These are phyloP conservation scores for Ailuropoda melanoleuca DNA, from an alignment of 2,113 vertebrate species.

Conservation along the genomic window DNA sequence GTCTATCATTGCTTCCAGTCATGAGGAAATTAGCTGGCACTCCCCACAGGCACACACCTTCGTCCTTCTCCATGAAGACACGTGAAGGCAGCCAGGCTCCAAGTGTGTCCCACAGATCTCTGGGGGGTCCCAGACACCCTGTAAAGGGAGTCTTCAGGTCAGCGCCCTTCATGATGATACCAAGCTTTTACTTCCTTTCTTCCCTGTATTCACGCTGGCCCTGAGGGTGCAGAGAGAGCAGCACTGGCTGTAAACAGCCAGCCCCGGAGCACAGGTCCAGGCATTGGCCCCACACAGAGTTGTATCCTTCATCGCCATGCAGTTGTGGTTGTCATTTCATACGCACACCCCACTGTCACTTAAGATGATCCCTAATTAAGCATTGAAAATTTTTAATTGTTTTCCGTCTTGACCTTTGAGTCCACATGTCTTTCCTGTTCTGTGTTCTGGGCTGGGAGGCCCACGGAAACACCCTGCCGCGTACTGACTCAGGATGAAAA, in stretches of 20 bases:
- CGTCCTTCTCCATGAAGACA: too few species aligned
- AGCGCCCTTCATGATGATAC: not conserved
- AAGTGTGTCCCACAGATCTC: not conserved
- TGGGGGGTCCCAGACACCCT: not conserved
- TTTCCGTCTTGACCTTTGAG: not conserved
- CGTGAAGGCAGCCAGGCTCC: not conserved
- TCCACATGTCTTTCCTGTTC: not conserved
- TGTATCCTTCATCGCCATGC: not conserved
- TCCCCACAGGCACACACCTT: not conserved
- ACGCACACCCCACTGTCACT: not conserved
- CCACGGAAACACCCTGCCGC: rapidly evolving
- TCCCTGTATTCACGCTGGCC: not conserved
- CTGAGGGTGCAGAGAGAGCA: not conserved
- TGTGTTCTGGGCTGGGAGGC: not conserved
- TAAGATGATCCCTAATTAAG: not conserved
- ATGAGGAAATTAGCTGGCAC: not conserved
- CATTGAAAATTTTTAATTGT: not conserved
- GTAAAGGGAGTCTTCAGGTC: not conserved
- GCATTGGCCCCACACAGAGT: not conserved
- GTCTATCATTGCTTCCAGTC: too few species aligned
- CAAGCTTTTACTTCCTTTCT: not conserved
- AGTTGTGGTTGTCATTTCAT: not conserved
- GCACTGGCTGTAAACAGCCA: not conserved
- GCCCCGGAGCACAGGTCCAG: not conserved
- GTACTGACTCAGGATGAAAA: not conserved